Conservation (phyloP, 2,797 vertebrate species). For the Geotrypetes seraphini region DNA sequence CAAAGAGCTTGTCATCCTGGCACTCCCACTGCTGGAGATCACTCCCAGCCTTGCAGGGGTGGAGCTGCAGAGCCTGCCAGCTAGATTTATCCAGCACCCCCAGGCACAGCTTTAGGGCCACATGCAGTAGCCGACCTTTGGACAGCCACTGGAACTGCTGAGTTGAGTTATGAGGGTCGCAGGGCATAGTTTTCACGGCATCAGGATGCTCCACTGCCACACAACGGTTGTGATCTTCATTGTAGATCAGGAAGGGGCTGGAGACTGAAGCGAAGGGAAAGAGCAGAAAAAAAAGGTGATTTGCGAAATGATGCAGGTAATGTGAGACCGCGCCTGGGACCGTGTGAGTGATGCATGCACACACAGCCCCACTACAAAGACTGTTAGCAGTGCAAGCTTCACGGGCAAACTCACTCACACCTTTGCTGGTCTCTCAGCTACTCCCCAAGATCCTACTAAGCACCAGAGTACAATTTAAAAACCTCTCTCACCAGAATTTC, state of each 20-base stretch:
- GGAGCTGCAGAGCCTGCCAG: not conserved
- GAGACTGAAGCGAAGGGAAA: not conserved
- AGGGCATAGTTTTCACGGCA: rapidly evolving
- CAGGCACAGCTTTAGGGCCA: rapidly evolving
- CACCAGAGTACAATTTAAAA: too few relatives aligned
- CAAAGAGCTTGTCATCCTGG: rapidly evolving
- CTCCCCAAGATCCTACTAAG: too few relatives aligned
- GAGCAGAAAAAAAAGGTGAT: rapidly evolving
- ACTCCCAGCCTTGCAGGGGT: rapidly evolving
- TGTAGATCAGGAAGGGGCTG: not conserved
- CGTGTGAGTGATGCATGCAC: too few relatives aligned
- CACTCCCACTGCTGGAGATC: not conserved
- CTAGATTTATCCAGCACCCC: rapidly evolving
- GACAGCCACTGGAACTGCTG: not conserved
- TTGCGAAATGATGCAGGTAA: rapidly evolving
- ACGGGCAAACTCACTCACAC: too few relatives aligned
- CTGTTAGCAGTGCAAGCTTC: too few relatives aligned
- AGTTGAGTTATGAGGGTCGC: rapidly evolving
- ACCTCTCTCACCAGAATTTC: too few relatives aligned
- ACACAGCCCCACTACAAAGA: too few relatives aligned
- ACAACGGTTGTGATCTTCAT: not conserved
- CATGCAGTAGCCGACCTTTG: rapidly evolving
- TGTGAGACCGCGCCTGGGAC: too few relatives aligned
- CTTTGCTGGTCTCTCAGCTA: too few relatives aligned
- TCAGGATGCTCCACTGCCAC: not conserved